Percentiles rank a stretch among this genome's conserved stretches.
These are phyloP conservation scores for Rissa tridactyla DNA, from an alignment of 2,113 vertebrate genomes.

Conservation along the genomic window DNA sequence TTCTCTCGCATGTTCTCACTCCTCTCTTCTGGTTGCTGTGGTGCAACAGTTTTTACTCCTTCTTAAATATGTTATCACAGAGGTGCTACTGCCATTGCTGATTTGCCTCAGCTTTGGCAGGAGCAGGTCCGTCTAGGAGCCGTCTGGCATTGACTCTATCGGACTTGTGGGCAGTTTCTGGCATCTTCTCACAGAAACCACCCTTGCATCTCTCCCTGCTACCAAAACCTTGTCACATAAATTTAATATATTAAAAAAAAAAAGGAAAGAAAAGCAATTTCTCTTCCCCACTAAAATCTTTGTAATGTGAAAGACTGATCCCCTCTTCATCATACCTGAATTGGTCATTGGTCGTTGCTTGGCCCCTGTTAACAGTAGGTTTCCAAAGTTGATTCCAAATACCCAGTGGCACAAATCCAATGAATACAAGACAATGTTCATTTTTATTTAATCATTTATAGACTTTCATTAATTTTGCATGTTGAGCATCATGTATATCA, in stretches of 20 bases:
- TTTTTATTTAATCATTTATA: not conserved
- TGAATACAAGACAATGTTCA: not conserved
- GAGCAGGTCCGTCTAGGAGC: not conserved
- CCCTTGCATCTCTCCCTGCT: fast-evolving
- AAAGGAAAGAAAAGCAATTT: not conserved
- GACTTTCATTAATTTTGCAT: not conserved
- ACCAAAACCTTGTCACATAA: not conserved
- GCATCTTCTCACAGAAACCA: not conserved
- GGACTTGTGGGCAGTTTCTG: not conserved
- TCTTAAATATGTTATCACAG: not conserved
- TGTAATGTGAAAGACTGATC: not conserved
- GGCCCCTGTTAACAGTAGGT: not conserved
- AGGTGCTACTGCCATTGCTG: fast-evolving
- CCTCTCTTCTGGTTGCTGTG: not conserved
- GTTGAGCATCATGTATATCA: not conserved
- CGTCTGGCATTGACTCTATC: not conserved
- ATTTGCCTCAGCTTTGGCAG: not conserved
- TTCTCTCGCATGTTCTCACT: not conserved
- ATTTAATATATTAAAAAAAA: not conserved
- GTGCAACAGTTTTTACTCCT: not conserved
- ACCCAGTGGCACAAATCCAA: not conserved
- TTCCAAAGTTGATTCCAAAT: not conserved
- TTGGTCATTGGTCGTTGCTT: not conserved
- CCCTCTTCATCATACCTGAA: not conserved
- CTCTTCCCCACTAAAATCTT: not conserved